Conservation (phyloP, 2,113 vertebrate species). For the Centrocercus urophasianus region DNA sequence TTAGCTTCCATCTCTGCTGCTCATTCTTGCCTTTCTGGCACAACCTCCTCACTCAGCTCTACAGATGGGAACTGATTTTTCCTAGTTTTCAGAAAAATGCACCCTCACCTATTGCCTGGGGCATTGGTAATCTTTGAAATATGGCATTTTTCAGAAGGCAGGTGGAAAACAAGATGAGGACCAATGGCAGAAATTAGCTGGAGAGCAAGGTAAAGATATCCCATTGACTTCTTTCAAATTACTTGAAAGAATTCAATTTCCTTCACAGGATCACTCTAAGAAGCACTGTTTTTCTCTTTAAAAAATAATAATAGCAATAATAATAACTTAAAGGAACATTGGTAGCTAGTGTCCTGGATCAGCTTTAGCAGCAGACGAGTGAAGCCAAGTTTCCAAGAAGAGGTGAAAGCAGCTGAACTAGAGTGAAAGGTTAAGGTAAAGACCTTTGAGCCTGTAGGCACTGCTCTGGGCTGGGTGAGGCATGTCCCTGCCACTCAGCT, state of each 20-base stretch:
- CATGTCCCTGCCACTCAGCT: not conserved
- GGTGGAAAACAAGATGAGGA: not conserved
- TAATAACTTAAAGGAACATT: not conserved
- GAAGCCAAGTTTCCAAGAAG: not conserved
- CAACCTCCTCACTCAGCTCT: not conserved
- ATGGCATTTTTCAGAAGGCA: not conserved
- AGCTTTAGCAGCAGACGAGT: not conserved
- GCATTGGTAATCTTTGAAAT: not conserved
- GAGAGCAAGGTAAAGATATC: not conserved
- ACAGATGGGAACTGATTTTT: not conserved
- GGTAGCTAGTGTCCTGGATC: not conserved
- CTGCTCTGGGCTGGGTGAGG: not conserved
- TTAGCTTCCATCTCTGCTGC: not conserved
- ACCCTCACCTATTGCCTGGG: not conserved
- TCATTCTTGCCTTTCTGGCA: accelerated
- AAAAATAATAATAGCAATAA: too few species aligned
- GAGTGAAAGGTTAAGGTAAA: not conserved
- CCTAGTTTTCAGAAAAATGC: not conserved
- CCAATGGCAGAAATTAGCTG: not conserved
- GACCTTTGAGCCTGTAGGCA: not conserved
- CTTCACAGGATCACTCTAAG: not conserved
- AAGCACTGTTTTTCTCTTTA: not conserved
- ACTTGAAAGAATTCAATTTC: not conserved
- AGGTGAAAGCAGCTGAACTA: not conserved
- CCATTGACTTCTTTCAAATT: not conserved